phyloP scores from a whole-genome alignment of 1,140 invertebrate species.

The Globodera rostochiensis region DNA sequence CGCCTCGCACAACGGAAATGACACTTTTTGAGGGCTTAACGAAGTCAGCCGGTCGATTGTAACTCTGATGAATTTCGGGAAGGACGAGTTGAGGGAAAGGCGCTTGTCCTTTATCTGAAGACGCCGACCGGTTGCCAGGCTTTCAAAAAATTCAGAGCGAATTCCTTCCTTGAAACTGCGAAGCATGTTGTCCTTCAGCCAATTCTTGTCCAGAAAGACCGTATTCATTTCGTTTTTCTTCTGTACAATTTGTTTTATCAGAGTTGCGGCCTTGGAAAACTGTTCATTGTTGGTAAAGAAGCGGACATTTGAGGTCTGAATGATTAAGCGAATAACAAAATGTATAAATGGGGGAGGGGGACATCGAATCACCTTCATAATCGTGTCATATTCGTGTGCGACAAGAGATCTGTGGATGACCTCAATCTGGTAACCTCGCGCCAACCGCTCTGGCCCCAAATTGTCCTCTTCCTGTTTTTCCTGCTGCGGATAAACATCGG shows the following conservation, averaged over 20 bases:
- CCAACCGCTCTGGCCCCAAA: slow-evolving; percentile 38
- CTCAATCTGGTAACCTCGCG: slow-evolving; percentile 33
- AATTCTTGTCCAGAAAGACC: slow-evolving; percentile 43
- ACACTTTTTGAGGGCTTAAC: background rate
- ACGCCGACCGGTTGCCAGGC: slow-evolving; percentile 38
- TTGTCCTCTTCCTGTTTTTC: slow-evolving; percentile 53
- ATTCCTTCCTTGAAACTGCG: slow-evolving; percentile 19
- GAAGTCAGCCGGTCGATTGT: slow-evolving; percentile 17
- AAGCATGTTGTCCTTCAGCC: slow-evolving; percentile 47
- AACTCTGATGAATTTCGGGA: slow-evolving; percentile 34
- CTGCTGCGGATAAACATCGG: slow-evolving; percentile 53
- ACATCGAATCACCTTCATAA: slow-evolving; percentile 37
- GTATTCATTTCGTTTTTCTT: slow-evolving; percentile 42
- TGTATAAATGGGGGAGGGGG: background rate
- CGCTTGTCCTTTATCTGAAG: slow-evolving; percentile 34
- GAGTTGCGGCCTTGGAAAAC: slow-evolving; percentile 22
- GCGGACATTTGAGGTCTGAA: slow-evolving; percentile 28
- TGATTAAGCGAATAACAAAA: slow-evolving; percentile 4
- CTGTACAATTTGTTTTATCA: slow-evolving; percentile 43
- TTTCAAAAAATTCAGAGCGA: slow-evolving; percentile 41
- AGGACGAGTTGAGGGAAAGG: slow-evolving; percentile 36
- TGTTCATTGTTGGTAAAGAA: slow-evolving; percentile 34
- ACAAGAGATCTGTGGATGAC: slow-evolving; percentile 26
- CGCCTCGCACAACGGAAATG: slow-evolving; percentile 35
- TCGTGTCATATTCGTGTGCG: slow-evolving; percentile 39